Evolutionary conservation across 2,888 invertebrate genomes (phyloP).

Genomic region (Callyntrura guangdongensis): DNA sequence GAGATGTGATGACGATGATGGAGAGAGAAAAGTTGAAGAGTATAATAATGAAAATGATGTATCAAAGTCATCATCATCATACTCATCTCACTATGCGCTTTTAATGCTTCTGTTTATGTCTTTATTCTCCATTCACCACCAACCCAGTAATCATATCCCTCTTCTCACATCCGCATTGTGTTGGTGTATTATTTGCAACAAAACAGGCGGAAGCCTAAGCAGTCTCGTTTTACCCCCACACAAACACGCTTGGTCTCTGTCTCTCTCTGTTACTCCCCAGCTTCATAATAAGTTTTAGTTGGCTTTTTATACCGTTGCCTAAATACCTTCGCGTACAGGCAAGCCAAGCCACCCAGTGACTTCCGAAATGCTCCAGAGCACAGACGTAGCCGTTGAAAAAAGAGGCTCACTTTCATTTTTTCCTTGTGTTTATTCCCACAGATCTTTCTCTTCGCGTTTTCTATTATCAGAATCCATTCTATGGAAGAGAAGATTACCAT

Average conservation of each 20-base stretch:
- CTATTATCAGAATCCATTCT: constrained; percentile 35
- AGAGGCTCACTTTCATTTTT: constrained; percentile 15
- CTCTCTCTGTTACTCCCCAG: too few relatives aligned
- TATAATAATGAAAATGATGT: constrained; percentile 76
- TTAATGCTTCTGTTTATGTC: constrained; percentile 63
- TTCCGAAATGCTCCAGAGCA: neutral
- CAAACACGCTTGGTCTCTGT: too few relatives aligned
- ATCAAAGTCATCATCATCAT: constrained; percentile 76
- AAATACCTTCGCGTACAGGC: too few relatives aligned
- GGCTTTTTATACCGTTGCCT: too few relatives aligned
- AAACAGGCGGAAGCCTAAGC: neutral
- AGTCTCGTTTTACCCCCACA: constrained; percentile 1
- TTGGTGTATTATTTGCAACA: constrained; percentile 4
- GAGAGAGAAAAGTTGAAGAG: constrained; percentile 59
- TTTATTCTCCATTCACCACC: constrained; percentile 56
- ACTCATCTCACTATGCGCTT: constrained; percentile 55
- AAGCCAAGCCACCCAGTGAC: too few relatives aligned
- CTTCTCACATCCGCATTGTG: neutral
- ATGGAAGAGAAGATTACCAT: constrained; percentile 44
- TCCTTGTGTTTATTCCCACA: too few relatives aligned
- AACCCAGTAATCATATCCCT: constrained; percentile 10
- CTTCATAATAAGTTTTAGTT: too few relatives aligned
- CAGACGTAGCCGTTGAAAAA: too few relatives aligned
- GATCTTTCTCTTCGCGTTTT: too few relatives aligned
- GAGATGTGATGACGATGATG: constrained; percentile 30